These are phyloP conservation scores for Ecdyonurus torrentis DNA, from an alignment of 2,888 invertebrate genomes.

Conservation along the genomic window DNA sequence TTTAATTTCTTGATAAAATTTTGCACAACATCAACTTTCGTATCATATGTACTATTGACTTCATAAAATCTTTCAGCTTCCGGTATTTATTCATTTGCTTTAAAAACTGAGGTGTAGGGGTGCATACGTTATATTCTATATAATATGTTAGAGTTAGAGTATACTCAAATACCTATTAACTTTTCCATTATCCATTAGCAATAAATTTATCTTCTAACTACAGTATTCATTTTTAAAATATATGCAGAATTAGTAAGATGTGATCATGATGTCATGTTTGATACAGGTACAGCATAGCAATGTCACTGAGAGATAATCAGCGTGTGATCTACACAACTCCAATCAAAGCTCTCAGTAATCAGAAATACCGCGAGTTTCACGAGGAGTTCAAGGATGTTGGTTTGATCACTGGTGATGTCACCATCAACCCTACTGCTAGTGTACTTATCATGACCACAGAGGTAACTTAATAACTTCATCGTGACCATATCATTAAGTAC, in stretches of 20 bases:
- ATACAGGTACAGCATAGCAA: slow-evolving; percentile 78
- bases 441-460: slow-evolving; percentile 99
- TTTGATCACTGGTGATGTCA: slow-evolving; percentile 96
- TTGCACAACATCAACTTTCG: too few species aligned
- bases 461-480: slow-evolving; percentile 34
- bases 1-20: too few species aligned
- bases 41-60: too few species aligned
- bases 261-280: too few species aligned
- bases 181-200: not conserved
- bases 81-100: too few species aligned
- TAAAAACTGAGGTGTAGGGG: too few species aligned
- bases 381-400: slow-evolving; percentile 98
- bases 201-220: not conserved
- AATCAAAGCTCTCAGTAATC: slow-evolving; percentile 97
- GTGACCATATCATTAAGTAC: too few species aligned
- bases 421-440: slow-evolving; percentile 94
- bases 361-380: slow-evolving; percentile 94
- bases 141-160: not conserved
- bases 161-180: not conserved
- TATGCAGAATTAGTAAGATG: not conserved
- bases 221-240: not conserved
- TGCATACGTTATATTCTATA: too few species aligned
- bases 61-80: too few species aligned
- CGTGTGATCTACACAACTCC: slow-evolving; percentile 99
- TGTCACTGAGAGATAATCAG: slow-evolving; percentile 84